Evolutionary conservation across 2,888 invertebrate genomes (phyloP).

Genomic region (Psylliodes chrysocephalus): DNA sequence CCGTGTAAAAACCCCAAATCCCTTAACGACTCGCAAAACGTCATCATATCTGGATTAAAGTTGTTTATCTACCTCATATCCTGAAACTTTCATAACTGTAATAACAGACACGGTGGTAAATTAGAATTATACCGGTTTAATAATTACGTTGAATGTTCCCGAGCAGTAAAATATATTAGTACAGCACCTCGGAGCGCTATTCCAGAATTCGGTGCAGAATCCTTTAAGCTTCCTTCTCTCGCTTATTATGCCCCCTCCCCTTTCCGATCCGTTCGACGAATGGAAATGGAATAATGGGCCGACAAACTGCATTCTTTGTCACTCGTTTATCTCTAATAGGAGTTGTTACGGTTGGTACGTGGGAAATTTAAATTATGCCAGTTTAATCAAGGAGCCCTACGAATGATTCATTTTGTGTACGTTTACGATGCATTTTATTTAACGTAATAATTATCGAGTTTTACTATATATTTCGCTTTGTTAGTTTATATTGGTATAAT

Average conservation of each 20-base stretch:
- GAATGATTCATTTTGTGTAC: too few species aligned
- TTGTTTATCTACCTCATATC: constrained; percentile 50
- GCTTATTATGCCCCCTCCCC: background rate
- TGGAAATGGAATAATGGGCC: constrained; percentile 7
- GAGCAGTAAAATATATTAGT: constrained; percentile 55
- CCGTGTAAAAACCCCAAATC: constrained; percentile 16
- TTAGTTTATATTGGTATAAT: too few species aligned
- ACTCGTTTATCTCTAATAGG: background rate
- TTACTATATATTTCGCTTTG: too few species aligned
- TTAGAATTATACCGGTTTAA: constrained; percentile 54
- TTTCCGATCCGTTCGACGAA: background rate
- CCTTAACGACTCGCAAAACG: constrained; percentile 18
- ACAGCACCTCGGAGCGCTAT: constrained; percentile 54
- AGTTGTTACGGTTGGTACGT: too few species aligned
- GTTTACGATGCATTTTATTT: too few species aligned
- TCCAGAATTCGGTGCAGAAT: constrained; percentile 42
- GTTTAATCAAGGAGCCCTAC: too few species aligned
- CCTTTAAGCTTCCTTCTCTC: constrained; percentile 11
- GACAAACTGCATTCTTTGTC: background rate
- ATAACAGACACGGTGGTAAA: constrained; percentile 50
- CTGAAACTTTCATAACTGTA: constrained; percentile 51
- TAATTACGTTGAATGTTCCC: constrained; percentile 55
- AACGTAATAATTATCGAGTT: too few species aligned
- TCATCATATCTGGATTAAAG: constrained; percentile 39
- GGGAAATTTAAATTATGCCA: too few species aligned